Conservation (phyloP, 2,888 invertebrate species). For the Cactoblastis cactorum region DNA sequence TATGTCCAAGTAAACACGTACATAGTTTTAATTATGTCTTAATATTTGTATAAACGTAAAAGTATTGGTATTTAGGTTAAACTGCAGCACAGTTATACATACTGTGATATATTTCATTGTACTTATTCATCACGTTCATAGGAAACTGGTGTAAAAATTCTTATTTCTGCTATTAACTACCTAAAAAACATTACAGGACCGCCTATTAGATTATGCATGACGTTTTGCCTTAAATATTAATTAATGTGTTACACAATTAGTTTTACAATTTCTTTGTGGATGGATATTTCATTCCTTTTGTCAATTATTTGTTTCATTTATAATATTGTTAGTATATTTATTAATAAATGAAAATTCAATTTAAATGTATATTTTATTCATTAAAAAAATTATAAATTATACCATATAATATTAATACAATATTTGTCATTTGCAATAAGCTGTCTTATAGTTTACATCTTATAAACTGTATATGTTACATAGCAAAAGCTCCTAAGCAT, state of each 20-base stretch:
- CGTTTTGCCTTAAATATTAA: background rate
- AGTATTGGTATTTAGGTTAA: background rate
- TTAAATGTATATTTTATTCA: constrained; percentile 54
- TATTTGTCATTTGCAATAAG: constrained; percentile 65
- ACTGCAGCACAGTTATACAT: background rate
- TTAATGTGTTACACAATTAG: background rate
- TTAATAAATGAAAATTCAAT: constrained; percentile 36
- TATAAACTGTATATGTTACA: constrained; percentile 52
- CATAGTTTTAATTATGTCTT: background rate
- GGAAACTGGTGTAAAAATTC: no score
- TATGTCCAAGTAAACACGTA: no score
- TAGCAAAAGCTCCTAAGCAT: constrained; percentile 70
- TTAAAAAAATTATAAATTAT: constrained; percentile 63
- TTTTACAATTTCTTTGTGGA: background rate
- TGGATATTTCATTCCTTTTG: background rate
- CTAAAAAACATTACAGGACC: background rate
- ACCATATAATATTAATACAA: constrained; percentile 52
- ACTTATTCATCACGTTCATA: background rate
- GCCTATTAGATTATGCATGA: background rate
- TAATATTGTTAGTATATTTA: constrained; percentile 7
- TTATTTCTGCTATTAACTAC: background rate
- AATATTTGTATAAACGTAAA: background rate
- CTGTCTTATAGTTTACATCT: constrained; percentile 53
- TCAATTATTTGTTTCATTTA: background rate
- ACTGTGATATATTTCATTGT: background rate